Base-by-base conservation (phyloP, 2,888 invertebrate genomes). In the Sepioteuthis lessoniana region DNA sequence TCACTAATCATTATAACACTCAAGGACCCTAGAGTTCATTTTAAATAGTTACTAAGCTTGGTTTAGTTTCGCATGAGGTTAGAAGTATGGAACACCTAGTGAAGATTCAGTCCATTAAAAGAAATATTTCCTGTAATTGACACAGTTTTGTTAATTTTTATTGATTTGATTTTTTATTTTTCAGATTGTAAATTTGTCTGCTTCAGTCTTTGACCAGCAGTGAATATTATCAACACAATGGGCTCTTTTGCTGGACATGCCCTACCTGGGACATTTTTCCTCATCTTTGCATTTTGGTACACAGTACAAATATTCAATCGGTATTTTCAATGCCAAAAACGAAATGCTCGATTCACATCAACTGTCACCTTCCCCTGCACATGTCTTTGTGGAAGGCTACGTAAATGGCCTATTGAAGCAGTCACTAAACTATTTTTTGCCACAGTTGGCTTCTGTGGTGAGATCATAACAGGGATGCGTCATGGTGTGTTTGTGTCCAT, bases 191-290 rank as follows among this genome's bases (percentile, higher is more conserved):
- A 92, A 35, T 76, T n/a, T 2, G 16, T 1, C 47, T 21, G 46
- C 92, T 3, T 92, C 91, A 91, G 10, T 21, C 21, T 76, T 35
- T 92, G 42, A 19, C 46, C 35, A 21, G 19, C 47, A 92, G 93
- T 60, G n/a, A 38, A 90, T 37, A 55, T 28, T 47, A 37, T 19
- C n/a, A 55, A 38, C 35, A 95, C 37, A 50, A 97, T 97, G 97
- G 97, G 97, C 19, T 96, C 96, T 37, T 97, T 97, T 95, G 94
- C 96, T 93, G 97, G 97, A 42, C 97, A 97, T 95, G 96, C 97
- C 35, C 96, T 97, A 1, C 97, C 97, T 1, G 97, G 97, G 37
- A 96, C 97, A 13, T 97, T 97, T 94, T 97, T 97, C 95, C 95
- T 97, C 21, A 55, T 96, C 0, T 96, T 97, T 95, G 95, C 96